Base-by-base conservation (phyloP, 2,113 vertebrate species). In the Cheilinus undulatus region DNA sequence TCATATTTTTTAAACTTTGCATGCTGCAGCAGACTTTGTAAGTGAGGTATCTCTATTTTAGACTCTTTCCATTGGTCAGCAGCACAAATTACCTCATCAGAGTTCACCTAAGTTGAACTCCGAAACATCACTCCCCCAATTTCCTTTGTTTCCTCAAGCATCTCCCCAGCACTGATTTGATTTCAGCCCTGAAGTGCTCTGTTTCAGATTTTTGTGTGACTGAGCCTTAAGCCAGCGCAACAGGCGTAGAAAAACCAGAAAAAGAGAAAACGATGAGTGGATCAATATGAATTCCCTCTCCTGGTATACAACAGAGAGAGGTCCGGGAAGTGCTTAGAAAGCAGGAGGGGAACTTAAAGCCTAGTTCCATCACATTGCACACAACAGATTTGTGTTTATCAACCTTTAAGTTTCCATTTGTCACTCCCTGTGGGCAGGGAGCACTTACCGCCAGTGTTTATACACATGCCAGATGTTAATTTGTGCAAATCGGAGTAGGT, bases 401-500 rank as follows among this genome's bases (percentile, higher is more conserved):
- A 66, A 62, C 40, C 51, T 74, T 40, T 17, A 68, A 1, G 20
- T 60, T 76, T 69, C 20, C 11, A 65, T 51, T 57, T 53, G n/a
- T 49, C 46, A 11, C n/a, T 66, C 32, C n/a, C 57, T 19, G n/a
- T 61, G 42, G 42, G 42, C 23, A 49, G 12, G 54, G 26, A 48
- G 19, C 53, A 48, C 61, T 78, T 50, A 58, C 7, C 52, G 56
- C 24, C 19, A 42, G 40, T 42, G 51, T 34, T 34, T 54, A 28
- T 34, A 36, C 54, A 43, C 38, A 46, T 20, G 43, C 24, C 67
- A 80, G 59, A 73, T 75, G 77, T 46, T 70, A 63, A 73, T 65
- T 53, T 52, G 53, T 76, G 42, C 32, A 69, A 78, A 85, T 42
- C 71, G 23, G 11, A 19, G 60, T 53, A 52, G 40, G 46, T 75